phyloP scores from a whole-genome alignment of 2,797 vertebrate species.

The Knipowitschia caucasica region DNA sequence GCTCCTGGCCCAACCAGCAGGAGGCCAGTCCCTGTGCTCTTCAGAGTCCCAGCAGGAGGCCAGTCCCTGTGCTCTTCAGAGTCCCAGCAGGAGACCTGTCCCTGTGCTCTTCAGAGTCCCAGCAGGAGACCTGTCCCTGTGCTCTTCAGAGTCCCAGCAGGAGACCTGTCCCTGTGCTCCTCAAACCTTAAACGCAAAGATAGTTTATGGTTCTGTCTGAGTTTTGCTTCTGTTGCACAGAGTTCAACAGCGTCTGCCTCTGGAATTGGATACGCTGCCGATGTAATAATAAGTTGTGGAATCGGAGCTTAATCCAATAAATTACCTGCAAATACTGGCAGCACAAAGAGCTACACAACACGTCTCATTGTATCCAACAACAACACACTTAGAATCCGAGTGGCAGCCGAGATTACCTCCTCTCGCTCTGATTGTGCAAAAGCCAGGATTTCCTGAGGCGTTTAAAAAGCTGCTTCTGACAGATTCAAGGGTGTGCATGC shows the following conservation, averaged over 20 bases:
- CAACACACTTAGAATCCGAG: conserved; percentile 29
- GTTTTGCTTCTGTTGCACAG: not conserved
- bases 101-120: no score
- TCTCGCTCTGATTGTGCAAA: conserved; percentile 28
- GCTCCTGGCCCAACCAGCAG: no score
- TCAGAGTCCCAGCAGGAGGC: no score
- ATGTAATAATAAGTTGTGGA: not conserved
- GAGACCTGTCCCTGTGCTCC: no score
- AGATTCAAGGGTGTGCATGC: conserved; percentile 52
- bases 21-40: no score
- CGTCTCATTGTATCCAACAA: conserved; percentile 27
- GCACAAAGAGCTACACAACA: not conserved
- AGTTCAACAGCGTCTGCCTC: not conserved
- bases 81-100: no score
- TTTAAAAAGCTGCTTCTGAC: conserved; percentile 48
- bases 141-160: no score
- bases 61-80: no score
- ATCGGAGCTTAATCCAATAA: not conserved
- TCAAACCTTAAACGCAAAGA: no score
- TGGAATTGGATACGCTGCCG: not conserved
- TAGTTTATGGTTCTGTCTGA: no score
- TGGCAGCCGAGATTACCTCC: conserved; percentile 55
- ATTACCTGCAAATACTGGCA: not conserved
- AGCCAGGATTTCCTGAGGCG: conserved; percentile 54
- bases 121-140: no score